Percentiles rank a stretch among this genome's conserved stretches.
Evolutionary conservation across 1,140 invertebrate species (phyloP).

Genomic region (Pseudobourletiella spinata): DNA sequence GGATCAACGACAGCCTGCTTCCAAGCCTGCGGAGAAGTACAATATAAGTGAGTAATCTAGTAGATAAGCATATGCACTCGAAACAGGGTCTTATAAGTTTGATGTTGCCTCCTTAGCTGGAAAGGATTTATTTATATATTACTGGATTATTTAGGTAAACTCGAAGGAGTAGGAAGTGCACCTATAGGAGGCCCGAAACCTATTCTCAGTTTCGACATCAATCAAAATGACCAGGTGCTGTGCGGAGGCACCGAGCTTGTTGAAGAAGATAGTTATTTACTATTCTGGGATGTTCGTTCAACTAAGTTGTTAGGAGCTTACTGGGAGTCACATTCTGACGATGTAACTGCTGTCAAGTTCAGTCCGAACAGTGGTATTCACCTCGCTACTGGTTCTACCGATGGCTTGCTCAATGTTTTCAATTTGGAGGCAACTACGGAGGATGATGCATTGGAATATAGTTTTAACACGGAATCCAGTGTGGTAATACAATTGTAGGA

Average conservation of each 20-base stretch:
- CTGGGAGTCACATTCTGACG: conserved; percentile 44
- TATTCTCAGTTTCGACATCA: conserved; percentile 65
- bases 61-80: background rate
- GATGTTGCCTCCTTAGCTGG: background rate
- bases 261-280: conserved; percentile 59
- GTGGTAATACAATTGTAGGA: conserved; percentile 48
- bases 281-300: conserved; percentile 73
- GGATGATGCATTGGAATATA: conserved; percentile 68
- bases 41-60: conserved; percentile 5
- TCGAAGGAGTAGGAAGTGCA: background rate
- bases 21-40: conserved; percentile 25
- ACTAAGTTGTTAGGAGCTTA: conserved; percentile 66
- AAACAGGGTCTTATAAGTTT: background rate
- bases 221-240: conserved; percentile 58
- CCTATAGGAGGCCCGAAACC: conserved; percentile 43
- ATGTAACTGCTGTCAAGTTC: conserved; percentile 48
- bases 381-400: conserved; percentile 64
- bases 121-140: background rate
- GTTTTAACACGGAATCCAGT: conserved; percentile 73
- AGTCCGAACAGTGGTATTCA: conserved; percentile 59
- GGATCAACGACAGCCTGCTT: conserved; percentile 14
- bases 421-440: conserved; percentile 64
- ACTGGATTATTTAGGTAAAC: background rate
- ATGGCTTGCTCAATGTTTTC: conserved; percentile 79
- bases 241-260: conserved; percentile 63